Base-by-base conservation (phyloP, 2,113 vertebrate genomes). In the Enhydra lutris region DNA sequence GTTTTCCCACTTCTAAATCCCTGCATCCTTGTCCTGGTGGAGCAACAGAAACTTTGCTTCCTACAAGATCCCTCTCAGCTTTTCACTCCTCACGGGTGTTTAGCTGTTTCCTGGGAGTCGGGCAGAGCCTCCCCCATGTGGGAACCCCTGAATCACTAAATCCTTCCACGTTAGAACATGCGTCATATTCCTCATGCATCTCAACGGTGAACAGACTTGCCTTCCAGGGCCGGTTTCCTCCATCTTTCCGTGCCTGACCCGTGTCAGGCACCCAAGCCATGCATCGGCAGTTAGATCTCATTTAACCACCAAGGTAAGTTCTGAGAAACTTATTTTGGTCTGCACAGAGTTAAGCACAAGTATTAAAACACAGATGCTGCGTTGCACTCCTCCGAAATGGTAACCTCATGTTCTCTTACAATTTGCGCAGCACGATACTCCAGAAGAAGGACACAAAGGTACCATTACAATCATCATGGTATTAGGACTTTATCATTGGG, bases 141-240 rank as follows among this genome's bases (percentile, higher is more conserved):
- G 20, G 17, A 42, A 76, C 1, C 5, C 76, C 42, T 0, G 6
- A 67, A 15, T 39, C 20, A 21, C 0, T 39, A 50, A 26, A 21
- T 1, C 6, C 6, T 13, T 21, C n/a, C 57, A 9, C 6, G 13
- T 47, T 2, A 55, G 45, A 79, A 14, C 52, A 3, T 0, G 24
- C 6, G 17, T 11, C n/a, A 23, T 17, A 4, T 26, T 78, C 34
- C 47, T 20, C 14, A 26, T 52, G 61, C 23, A 50, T 2, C 4
- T 13, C 9, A 5, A 10, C 6, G 36, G 4, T 15, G 0, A 23
- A 34, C 10, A n/a, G 36, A 12, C 21, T 4, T 3, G 24, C 11
- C 69, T 52, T 2, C 7, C 1, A 4, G 61, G 31, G 47, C 20
- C 26, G 9, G 0, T 31, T 9, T 34, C 36, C 42, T 55, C 24